Evolutionary conservation across 1,140 invertebrate species (phyloP).

Genomic region (Calosoma granatense): DNA sequence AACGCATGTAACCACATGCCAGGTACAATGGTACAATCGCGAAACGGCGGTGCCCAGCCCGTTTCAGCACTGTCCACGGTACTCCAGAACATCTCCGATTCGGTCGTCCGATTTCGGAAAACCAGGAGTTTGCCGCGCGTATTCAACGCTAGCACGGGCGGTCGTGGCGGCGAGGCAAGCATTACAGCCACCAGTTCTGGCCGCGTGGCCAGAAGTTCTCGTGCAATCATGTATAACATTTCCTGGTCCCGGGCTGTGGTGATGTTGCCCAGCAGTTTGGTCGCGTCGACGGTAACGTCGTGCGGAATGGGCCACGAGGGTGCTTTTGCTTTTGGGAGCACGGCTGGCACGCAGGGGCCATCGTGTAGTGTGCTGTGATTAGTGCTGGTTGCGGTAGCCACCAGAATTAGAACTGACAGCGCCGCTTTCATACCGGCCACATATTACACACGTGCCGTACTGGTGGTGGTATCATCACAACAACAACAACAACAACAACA

Average conservation of each 20-base stretch:
- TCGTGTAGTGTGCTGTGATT: background rate
- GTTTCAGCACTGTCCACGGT: conserved; percentile 16
- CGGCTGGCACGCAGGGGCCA: background rate
- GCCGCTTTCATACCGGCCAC: background rate
- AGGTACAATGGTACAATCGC: conserved; percentile 20
- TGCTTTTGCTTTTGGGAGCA: background rate
- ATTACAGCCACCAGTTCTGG: background rate
- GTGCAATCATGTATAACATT: background rate
- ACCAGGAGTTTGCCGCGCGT: background rate
- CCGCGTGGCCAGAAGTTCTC: background rate
- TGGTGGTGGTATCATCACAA: no score
- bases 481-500: no score
- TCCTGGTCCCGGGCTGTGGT: background rate
- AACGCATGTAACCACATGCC: conserved; percentile 24
- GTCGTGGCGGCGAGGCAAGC: background rate
- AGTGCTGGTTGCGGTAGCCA: background rate
- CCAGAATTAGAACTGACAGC: background rate
- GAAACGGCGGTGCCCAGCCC: conserved; percentile 25
- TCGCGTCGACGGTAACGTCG: background rate
- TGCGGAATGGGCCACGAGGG: background rate
- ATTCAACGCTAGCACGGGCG: background rate
- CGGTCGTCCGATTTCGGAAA: conserved; percentile 17
- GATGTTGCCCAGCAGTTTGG: background rate
- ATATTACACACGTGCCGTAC: background rate
- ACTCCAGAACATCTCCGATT: conserved; percentile 22